These are phyloP conservation scores for Etheostoma spectabile DNA, from an alignment of 2,113 vertebrate genomes.

Conservation along the genomic window DNA sequence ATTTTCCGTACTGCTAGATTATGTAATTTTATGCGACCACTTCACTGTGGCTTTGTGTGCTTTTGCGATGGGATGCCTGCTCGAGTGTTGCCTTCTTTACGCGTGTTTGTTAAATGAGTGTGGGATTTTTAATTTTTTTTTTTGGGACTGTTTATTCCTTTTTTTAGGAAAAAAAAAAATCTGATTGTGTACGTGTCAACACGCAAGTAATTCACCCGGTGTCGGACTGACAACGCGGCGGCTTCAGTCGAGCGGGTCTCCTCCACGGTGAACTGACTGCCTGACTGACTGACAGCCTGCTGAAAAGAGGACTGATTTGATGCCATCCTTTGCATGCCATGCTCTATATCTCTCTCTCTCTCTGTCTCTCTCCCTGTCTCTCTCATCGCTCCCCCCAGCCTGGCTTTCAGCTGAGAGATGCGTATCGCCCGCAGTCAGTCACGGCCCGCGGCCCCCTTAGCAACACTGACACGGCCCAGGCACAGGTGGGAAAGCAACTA, in stretches of 20 bases:
- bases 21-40: conserved; percentile 42
- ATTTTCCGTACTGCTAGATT: conserved; percentile 32
- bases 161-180: conserved; percentile 30
- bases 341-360: conserved; percentile 24
- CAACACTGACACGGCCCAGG: conserved; percentile 30
- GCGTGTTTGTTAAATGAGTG: conserved; percentile 39
- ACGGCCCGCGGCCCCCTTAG: conserved; percentile 47
- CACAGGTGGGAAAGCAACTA: conserved; percentile 69
- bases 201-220: conserved; percentile 49
- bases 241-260: conserved; percentile 68
- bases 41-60: conserved; percentile 31
- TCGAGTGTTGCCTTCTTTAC: conserved; percentile 4
- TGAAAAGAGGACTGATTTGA: conserved; percentile 69
- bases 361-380: conserved; percentile 3
- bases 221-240: conserved; percentile 58
- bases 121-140: conserved; percentile 16
- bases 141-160: not conserved
- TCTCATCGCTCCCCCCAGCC: conserved; percentile 42
- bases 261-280: conserved; percentile 53
- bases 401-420: conserved; percentile 56
- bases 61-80: conserved; percentile 32
- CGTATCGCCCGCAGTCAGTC: conserved; percentile 59
- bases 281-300: conserved; percentile 70
- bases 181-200: conserved; percentile 32
- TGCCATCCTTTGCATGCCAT: conserved; percentile 68